phyloP scores from a whole-genome alignment of 2,113 vertebrate species.

The Rhynchopsitta pachyrhyncha region DNA sequence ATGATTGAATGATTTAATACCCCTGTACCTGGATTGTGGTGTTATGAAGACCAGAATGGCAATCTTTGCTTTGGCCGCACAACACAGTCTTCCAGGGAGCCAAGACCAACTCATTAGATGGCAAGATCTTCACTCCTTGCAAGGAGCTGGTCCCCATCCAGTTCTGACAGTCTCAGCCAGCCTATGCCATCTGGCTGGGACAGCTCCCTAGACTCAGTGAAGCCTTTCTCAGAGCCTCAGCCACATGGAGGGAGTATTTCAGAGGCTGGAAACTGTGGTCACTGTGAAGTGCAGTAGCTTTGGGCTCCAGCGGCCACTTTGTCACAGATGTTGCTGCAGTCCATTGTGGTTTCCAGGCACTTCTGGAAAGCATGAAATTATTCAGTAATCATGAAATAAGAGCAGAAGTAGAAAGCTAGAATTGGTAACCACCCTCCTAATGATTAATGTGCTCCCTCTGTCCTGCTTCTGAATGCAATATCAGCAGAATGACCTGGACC shows the following conservation, averaged over 20 bases:
- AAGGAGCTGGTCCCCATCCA: slow-evolving; percentile 29
- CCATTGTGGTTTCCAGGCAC: background rate
- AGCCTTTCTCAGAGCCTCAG: background rate
- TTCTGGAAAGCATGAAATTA: background rate
- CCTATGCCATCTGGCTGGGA: slow-evolving; percentile 16
- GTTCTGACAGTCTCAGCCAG: background rate
- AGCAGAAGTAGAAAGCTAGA: background rate
- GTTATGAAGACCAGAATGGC: background rate
- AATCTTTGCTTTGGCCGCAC: background rate
- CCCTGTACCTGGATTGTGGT: background rate
- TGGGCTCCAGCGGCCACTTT: background rate
- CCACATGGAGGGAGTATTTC: background rate
- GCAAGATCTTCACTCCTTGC: background rate
- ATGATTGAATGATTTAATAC: background rate
- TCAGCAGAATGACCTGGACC: background rate
- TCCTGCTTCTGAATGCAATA: background rate
- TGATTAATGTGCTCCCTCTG: background rate
- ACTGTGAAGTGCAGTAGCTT: background rate
- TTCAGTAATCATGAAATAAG: background rate
- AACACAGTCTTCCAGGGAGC: background rate
- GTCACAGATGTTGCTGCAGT: background rate
- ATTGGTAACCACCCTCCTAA: background rate
- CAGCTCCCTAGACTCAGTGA: background rate
- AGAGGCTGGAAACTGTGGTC: background rate
- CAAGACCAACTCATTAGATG: slow-evolving; percentile 15